Evolutionary conservation across 2,113 vertebrate species (phyloP), one percentile per base, ranked within the genome.

Genomic region (Ariopsis seemanni): DNA sequence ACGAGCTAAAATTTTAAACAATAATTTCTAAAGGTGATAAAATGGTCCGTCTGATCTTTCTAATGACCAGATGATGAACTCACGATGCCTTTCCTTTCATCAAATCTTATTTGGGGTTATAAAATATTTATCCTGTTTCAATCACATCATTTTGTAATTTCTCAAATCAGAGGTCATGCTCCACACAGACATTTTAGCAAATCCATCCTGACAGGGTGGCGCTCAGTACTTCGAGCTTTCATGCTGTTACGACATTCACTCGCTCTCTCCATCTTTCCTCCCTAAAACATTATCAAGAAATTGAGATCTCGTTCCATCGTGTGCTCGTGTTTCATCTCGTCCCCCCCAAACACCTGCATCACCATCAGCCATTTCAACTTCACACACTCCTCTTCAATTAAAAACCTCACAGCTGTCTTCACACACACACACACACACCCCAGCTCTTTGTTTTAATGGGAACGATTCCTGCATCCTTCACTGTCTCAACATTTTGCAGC

Each of bases 271-370:
- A 63, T 17, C 48, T 85, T 62, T 30, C 42, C 58, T 27, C 82
- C 62, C 30, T 53, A 34, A 57, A 82, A n/a, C 11, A 63, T 10
- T 14, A 58, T 30, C 71, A 20, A n/a, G 55, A 12, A 63, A 22
- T 2, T 11, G 71, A 85, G 71, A 62, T n/a, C 34, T 65, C 81
- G 1, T 63, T n/a, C 22, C 22, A 15, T 27, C 71, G 10, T 87
- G 10, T 82, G 69, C 78, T 87, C 52, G 15, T 42, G 53, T 85
- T 85, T 78, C 57, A 77, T 82, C 65, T 77, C 83, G 34, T 72
- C 67, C 55, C 50, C 17, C 83, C 25, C 57, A 9, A 34, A n/a
- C 85, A 30, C 55, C 42, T 15, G 25, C 30, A n/a, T 79, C 65
- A 60, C 55, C 52, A 77, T 34, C 80, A 83, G 34, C 22, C 55